Percentiles rank a stretch among this genome's conserved stretches.
Evolutionary conservation across 1,140 invertebrate genomes (phyloP).

Genomic region (Matsumurasca onukii): DNA sequence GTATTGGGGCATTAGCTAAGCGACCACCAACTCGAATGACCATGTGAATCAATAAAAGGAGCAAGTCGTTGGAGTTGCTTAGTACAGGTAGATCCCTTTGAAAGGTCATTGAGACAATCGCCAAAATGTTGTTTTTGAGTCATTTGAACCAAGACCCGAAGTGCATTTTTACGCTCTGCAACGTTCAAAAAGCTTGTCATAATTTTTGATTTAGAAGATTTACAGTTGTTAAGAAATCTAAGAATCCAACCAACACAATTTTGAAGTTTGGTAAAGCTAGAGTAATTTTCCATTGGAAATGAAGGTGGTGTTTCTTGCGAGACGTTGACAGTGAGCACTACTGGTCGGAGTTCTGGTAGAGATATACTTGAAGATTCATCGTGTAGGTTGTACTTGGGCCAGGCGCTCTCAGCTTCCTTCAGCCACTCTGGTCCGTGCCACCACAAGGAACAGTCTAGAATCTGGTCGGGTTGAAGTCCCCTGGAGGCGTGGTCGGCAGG

Average conservation of each 20-base stretch:
- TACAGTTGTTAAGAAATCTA: neutral
- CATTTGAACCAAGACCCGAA: neutral
- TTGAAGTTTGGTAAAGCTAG: neutral
- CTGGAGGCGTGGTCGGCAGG: constrained; percentile 6
- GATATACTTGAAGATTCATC: constrained; percentile 14
- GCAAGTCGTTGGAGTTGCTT: neutral
- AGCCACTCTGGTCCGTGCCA: no score
- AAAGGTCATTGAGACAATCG: neutral
- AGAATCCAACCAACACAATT: neutral
- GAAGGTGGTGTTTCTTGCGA: neutral
- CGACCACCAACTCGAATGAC: constrained; percentile 16
- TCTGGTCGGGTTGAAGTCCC: no score
- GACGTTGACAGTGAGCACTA: neutral
- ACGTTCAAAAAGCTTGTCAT: neutral
- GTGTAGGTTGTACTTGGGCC: neutral
- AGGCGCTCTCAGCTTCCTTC: no score
- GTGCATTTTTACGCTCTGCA: neutral
- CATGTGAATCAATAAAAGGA: no score
- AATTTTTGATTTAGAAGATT: neutral
- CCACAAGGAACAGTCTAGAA: no score
- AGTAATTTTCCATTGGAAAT: neutral
- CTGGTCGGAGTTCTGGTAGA: no score
- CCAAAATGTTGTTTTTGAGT: neutral
- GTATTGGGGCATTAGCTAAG: neutral
- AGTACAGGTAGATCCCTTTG: neutral